Evolutionary conservation across 2,888 invertebrate genomes (phyloP).

Genomic region (Caenorhabditis sulstoni): DNA sequence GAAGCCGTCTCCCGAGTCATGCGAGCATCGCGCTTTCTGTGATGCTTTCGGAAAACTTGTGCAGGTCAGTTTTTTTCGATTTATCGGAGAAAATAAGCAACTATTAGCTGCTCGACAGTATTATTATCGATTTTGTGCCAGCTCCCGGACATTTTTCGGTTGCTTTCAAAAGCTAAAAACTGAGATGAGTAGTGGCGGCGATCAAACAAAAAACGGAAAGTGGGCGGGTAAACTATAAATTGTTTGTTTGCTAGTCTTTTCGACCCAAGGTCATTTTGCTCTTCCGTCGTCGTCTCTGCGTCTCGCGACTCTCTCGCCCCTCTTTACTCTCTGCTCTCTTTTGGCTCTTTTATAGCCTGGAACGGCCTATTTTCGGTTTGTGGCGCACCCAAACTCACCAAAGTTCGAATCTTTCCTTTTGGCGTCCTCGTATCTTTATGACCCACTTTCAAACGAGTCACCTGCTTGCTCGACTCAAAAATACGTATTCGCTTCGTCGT

Average conservation of each 20-base stretch:
- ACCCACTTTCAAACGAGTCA: slow-evolving; percentile 17
- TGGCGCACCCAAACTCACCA: slow-evolving; percentile 7
- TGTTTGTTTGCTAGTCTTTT: slow-evolving; percentile 4
- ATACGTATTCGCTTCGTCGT: slow-evolving; percentile 15
- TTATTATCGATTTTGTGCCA: not conserved
- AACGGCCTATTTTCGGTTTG: slow-evolving; percentile 1
- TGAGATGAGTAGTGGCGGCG: not conserved
- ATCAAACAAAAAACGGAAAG: slow-evolving; percentile 28
- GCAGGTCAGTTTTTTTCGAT: slow-evolving; percentile 51
- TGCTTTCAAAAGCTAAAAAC: not conserved
- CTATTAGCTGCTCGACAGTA: not conserved
- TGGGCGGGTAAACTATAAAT: slow-evolving; percentile 7
- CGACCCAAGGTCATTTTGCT: slow-evolving; percentile 29
- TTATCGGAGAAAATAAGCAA: no score
- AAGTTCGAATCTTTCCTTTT: slow-evolving; percentile 3
- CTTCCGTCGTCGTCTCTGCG: not conserved
- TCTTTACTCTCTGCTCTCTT: slow-evolving; percentile 13
- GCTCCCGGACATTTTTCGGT: not conserved
- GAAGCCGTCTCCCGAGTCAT: slow-evolving; percentile 33
- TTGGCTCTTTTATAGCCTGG: slow-evolving; percentile 2
- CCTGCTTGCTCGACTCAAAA: slow-evolving; percentile 9
- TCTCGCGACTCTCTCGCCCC: not conserved
- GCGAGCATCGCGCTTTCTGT: slow-evolving; percentile 57
- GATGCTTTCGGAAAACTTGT: slow-evolving; percentile 67
- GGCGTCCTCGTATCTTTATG: slow-evolving; percentile 16